Conservation (phyloP, 64 coral and sea anemone genomes). For the Pocillopora damicornis region DNA sequence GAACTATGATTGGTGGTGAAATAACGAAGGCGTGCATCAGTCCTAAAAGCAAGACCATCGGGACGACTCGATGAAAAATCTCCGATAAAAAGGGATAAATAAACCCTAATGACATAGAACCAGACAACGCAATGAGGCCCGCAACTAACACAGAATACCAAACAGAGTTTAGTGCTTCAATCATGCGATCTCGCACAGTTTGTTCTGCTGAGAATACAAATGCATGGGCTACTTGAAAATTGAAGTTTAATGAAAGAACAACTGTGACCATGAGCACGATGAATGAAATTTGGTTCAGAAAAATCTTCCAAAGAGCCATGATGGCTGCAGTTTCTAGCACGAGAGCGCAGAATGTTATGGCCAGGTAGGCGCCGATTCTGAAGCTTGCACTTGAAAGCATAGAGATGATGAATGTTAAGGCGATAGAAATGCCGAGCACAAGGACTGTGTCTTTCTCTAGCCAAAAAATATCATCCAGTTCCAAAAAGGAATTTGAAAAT, state of each 20-base stretch:
- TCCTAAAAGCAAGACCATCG: background rate
- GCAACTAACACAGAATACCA: background rate
- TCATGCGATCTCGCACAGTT: background rate
- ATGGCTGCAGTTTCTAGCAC: conserved; percentile 4
- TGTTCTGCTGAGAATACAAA: conserved; percentile 20
- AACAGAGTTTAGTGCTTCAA: background rate
- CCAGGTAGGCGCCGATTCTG: background rate
- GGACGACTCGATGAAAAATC: conserved; percentile 8
- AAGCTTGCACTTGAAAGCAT: background rate
- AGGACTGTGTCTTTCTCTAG: background rate
- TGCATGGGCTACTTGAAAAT: background rate
- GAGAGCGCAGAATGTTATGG: background rate
- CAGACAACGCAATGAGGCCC: background rate
- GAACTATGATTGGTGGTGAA: background rate
- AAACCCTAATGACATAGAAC: conserved; percentile 38
- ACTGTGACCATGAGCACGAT: background rate
- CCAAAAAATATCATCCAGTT: conserved; percentile 4
- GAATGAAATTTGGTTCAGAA: conserved; percentile 23
- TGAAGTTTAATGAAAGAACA: background rate
- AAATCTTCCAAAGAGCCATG: background rate
- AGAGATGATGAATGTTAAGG: background rate
- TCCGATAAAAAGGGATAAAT: conserved; percentile 5
- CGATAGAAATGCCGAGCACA: background rate
- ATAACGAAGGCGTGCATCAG: conserved; percentile 24
- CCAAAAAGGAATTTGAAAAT: background rate